These are phyloP conservation scores for silkworm (Bombyx mori) DNA, from an alignment of 1,140 invertebrate species.

Conservation along the genomic window DNA sequence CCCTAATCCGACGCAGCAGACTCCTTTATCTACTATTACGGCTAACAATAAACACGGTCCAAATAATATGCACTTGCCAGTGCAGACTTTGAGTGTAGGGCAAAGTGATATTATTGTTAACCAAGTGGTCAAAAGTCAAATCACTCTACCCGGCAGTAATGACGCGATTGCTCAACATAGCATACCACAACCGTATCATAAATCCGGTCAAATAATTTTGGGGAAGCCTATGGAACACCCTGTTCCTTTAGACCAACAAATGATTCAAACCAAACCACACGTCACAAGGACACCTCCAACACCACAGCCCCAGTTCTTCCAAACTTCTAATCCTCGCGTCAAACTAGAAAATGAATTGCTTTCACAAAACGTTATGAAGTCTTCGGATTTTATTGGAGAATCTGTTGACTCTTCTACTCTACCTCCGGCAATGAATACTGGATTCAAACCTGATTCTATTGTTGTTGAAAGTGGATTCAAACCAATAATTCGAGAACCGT, in stretches of 20 bases:
- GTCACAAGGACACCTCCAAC: constrained; percentile 26
- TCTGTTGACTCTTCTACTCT: constrained; percentile 46
- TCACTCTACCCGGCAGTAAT: constrained; percentile 42
- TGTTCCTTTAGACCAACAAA: constrained; percentile 59
- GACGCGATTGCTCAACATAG: constrained; percentile 44
- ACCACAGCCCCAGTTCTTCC: constrained; percentile 20
- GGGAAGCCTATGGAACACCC: constrained; percentile 68
- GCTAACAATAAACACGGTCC: constrained; percentile 34
- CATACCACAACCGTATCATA: constrained; percentile 33
- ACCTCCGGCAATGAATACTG: constrained; percentile 76
- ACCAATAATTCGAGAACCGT: constrained; percentile 79
- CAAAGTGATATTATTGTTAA: constrained; percentile 64
- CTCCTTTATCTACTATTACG: constrained; percentile 33
- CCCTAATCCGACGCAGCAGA: constrained; percentile 15
- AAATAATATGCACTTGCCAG: constrained; percentile 23
- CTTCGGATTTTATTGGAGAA: constrained; percentile 69
- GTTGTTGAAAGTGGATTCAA: constrained; percentile 87
- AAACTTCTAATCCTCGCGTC: constrained; percentile 23
- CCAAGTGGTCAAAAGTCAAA: constrained; percentile 65
- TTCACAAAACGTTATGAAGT: constrained; percentile 50
- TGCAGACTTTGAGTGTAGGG: constrained; percentile 60
- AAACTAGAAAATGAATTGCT: constrained; percentile 23
- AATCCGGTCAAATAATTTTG: constrained; percentile 65
- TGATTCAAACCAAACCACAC: constrained; percentile 49
- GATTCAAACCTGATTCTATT: constrained; percentile 84